Percentiles rank a stretch among this genome's conserved stretches.
Conservation (phyloP, 2,888 invertebrate species). For the Hydropsyche betteni region DNA sequence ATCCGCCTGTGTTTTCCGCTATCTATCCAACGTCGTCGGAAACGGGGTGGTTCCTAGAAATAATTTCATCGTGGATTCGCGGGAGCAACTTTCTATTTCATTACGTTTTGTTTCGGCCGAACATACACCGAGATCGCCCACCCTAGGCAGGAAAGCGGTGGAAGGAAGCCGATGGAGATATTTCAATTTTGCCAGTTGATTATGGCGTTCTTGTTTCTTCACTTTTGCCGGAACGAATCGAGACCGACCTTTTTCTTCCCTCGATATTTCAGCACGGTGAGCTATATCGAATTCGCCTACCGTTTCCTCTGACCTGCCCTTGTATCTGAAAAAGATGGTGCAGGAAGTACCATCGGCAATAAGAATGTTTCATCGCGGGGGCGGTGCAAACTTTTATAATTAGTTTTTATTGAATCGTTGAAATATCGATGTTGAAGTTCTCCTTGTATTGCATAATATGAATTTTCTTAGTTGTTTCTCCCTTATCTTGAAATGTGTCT, state of each 20-base stretch:
- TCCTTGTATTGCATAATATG: not conserved
- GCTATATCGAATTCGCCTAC: conserved; percentile 20
- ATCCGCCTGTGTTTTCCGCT: conserved; percentile 15
- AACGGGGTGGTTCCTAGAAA: conserved; percentile 21
- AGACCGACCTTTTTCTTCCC: conserved; percentile 22
- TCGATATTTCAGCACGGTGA: not conserved
- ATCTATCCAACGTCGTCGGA: not conserved
- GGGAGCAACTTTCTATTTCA: conserved; percentile 36
- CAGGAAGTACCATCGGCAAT: not conserved
- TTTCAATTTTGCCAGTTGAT: conserved; percentile 44
- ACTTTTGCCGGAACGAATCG: not conserved
- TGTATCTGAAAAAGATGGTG: not conserved
- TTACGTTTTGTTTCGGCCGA: conserved; percentile 29
- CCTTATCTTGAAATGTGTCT: not conserved
- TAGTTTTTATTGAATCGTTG: conserved; percentile 42
- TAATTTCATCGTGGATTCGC: conserved; percentile 46
- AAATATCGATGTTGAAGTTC: not conserved
- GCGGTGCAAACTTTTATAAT: conserved; percentile 36
- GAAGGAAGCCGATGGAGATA: conserved; percentile 35
- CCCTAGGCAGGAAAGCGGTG: not conserved
- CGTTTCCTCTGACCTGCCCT: not conserved
- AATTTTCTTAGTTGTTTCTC: no score
- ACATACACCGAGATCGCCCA: conserved; percentile 8
- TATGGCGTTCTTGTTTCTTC: conserved; percentile 28
- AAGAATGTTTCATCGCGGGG: conserved; percentile 4